These are phyloP conservation scores for Percopsis transmontana DNA, from an alignment of 2,113 vertebrate genomes.

Conservation along the genomic window DNA sequence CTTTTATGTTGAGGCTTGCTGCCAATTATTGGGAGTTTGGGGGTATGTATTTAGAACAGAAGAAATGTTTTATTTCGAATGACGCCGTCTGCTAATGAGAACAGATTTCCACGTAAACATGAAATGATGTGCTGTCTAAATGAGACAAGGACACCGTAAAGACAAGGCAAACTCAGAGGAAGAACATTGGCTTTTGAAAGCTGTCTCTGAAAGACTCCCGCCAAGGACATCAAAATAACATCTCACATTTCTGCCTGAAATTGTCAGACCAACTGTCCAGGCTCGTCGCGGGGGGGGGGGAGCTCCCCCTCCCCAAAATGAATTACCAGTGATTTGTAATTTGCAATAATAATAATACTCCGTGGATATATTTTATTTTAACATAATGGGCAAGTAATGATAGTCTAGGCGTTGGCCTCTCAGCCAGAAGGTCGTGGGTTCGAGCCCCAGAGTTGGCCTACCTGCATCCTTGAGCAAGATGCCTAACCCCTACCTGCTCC, in stretches of 20 bases:
- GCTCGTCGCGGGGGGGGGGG: no score
- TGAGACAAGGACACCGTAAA: conserved; percentile 11
- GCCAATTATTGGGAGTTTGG: conserved; percentile 16
- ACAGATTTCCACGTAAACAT: background rate
- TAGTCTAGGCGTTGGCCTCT: no score
- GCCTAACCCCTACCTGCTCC: no score
- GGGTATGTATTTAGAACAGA: background rate
- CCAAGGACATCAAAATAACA: conserved; percentile 1
- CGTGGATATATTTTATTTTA: no score
- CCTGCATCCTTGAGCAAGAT: no score
- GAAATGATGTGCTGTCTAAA: conserved; percentile 9
- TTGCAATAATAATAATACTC: no score
- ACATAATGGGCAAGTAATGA: no score
- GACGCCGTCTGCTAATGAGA: background rate
- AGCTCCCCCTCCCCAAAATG: no score
- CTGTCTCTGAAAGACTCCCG: background rate
- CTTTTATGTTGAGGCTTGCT: conserved; percentile 16
- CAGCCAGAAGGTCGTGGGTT: no score
- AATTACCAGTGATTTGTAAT: no score
- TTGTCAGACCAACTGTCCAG: no score
- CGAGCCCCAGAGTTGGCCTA: no score
- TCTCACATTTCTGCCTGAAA: background rate
- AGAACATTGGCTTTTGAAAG: background rate
- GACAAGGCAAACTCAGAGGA: conserved; percentile 13
- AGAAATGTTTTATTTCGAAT: conserved; percentile 20